Percentiles rank a stretch among this genome's conserved stretches.
Conservation (phyloP, 2,113 vertebrate species). For the Paralichthys olivaceus region DNA sequence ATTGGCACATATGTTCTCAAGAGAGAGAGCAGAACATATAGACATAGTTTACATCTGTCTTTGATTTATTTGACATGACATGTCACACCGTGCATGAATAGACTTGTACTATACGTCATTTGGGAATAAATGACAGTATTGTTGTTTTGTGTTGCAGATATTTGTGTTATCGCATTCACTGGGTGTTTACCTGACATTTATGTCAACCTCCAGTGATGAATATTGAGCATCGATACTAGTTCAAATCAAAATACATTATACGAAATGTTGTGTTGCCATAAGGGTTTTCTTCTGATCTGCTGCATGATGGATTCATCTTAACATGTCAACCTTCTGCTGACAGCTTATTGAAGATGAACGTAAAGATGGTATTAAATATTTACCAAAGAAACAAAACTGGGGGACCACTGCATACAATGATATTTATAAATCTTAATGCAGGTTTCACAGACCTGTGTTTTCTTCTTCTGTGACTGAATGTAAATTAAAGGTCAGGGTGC, state of each 20-base stretch:
- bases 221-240: background rate
- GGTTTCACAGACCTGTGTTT: background rate
- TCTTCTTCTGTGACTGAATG: background rate
- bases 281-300: background rate
- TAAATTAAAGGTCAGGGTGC: background rate
- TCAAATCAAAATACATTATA: background rate
- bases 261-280: rapidly evolving
- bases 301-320: too few species aligned
- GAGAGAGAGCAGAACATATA: slow-evolving; percentile 12
- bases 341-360: background rate
- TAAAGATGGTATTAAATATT: background rate
- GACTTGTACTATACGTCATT: background rate
- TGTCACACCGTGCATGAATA: background rate
- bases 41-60: slow-evolving; percentile 11
- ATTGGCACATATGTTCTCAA: slow-evolving; percentile 2
- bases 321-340: background rate
- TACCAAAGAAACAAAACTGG: background rate
- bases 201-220: background rate
- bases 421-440: background rate
- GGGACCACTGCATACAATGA: background rate
- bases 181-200: background rate
- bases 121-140: background rate
- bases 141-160: background rate
- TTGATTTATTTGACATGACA: slow-evolving; percentile 28
- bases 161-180: background rate